Evolutionary conservation across 2,113 vertebrate genomes (phyloP).

Genomic region (Micromys minutus): DNA sequence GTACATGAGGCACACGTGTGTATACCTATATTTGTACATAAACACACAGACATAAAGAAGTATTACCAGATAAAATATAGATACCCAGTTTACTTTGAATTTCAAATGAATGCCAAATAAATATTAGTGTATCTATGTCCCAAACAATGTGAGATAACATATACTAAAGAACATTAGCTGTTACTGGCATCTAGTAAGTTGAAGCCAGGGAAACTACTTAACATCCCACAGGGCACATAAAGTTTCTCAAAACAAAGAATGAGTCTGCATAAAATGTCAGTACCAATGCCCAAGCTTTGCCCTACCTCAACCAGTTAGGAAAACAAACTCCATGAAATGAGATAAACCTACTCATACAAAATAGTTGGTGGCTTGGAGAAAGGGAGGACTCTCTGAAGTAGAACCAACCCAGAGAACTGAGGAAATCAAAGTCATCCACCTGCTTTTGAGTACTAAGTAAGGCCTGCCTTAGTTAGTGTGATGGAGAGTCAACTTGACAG

Average conservation of each 20-base stretch:
- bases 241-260: background rate
- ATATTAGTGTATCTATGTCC: background rate
- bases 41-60: background rate
- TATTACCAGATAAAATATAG: background rate
- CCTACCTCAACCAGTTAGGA: background rate
- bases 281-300: background rate
- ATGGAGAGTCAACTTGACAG: background rate
- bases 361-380: background rate
- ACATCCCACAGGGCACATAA: background rate
- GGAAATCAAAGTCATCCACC: background rate
- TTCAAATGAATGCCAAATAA: conserved; percentile 23
- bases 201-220: background rate
- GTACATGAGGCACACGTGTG: too few species aligned
- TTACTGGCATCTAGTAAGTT: background rate
- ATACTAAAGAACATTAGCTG: background rate
- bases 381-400: background rate
- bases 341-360: background rate
- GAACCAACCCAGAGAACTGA: background rate
- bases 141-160: background rate
- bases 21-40: too few species aligned
- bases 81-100: background rate
- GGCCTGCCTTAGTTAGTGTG: background rate
- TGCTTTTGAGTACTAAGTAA: background rate
- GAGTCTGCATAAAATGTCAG: background rate
- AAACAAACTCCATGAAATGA: background rate